Evolutionary conservation across 92 coral and sea anemone genomes (phyloP).

Genomic region (Muricea muricata): DNA sequence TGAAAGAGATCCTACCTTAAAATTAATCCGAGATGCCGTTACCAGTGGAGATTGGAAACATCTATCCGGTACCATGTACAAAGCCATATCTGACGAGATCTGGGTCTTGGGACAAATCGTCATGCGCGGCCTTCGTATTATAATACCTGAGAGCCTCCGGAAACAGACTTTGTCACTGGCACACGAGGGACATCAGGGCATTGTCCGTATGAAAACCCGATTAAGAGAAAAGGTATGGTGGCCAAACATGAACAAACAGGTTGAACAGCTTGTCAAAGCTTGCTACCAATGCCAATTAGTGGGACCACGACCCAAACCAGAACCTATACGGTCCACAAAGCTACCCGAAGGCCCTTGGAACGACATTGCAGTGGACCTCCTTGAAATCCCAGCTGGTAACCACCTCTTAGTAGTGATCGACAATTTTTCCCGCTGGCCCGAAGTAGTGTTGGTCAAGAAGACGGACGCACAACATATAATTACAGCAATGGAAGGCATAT

Average conservation of each 20-base stretch:
- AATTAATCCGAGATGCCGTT: conserved; percentile 54
- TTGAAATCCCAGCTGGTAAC: conserved; percentile 51
- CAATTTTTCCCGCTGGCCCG: no score
- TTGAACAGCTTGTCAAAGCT: conserved; percentile 42
- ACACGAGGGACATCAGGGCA: conserved; percentile 54
- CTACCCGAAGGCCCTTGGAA: conserved; percentile 75
- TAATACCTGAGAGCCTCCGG: not conserved
- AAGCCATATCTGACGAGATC: conserved; percentile 24
- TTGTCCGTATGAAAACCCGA: conserved; percentile 37
- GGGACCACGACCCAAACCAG: conserved; percentile 67
- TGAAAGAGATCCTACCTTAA: conserved; percentile 47
- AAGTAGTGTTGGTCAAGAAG: no score
- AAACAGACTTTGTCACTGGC: not conserved
- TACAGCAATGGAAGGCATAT: no score
- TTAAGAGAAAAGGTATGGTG: conserved; percentile 57
- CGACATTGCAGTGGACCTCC: conserved; percentile 60
- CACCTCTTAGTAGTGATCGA: conserved; percentile 66
- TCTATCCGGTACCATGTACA: conserved; percentile 33
- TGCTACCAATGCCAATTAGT: conserved; percentile 46
- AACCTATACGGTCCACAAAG: conserved; percentile 65
- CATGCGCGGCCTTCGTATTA: not conserved
- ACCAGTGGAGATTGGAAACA: conserved; percentile 43
- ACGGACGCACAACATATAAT: no score
- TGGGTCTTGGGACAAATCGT: conserved; percentile 7
- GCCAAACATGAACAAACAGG: conserved; percentile 59